Conservation (phyloP, 1,140 invertebrate species). For the Aphelenchoides besseyi region DNA sequence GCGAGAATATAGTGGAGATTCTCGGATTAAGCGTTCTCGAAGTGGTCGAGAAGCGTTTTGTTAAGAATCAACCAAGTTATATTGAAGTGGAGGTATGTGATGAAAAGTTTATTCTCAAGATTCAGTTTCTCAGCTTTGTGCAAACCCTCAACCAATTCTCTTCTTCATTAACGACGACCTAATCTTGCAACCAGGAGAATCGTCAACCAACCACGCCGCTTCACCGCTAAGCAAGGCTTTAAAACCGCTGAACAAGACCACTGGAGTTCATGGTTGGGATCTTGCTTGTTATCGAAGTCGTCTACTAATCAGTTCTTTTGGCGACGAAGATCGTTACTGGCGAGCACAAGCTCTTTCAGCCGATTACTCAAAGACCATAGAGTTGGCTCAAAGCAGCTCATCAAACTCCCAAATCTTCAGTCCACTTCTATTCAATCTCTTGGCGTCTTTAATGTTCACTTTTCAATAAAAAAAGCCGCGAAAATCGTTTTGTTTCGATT, state of each 20-base stretch:
- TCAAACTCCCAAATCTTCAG: too few relatives aligned
- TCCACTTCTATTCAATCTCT: too few relatives aligned
- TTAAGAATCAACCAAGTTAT: not conserved
- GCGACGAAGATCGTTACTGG: not conserved
- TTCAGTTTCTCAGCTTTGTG: not conserved
- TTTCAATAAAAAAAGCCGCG: too few relatives aligned
- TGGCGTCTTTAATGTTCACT: too few relatives aligned
- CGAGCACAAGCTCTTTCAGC: not conserved
- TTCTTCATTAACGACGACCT: not conserved
- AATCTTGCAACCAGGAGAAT: not conserved
- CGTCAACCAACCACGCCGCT: not conserved
- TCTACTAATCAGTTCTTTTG: not conserved
- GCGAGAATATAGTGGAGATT: not conserved
- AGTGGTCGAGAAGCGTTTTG: constrained; percentile 3
- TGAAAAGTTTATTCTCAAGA: not conserved
- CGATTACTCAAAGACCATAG: not conserved
- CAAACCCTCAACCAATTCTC: not conserved
- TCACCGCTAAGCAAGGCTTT: not conserved
- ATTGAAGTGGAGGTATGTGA: too few relatives aligned
- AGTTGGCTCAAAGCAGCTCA: too few relatives aligned
- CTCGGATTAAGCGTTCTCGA: not conserved
- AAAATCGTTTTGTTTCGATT: too few relatives aligned
- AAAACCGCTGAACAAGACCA: not conserved
- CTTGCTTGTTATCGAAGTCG: not conserved
- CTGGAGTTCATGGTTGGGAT: not conserved